phyloP scores from a whole-genome alignment of 2,888 invertebrate genomes.

The Phragmatobia fuliginosa region DNA sequence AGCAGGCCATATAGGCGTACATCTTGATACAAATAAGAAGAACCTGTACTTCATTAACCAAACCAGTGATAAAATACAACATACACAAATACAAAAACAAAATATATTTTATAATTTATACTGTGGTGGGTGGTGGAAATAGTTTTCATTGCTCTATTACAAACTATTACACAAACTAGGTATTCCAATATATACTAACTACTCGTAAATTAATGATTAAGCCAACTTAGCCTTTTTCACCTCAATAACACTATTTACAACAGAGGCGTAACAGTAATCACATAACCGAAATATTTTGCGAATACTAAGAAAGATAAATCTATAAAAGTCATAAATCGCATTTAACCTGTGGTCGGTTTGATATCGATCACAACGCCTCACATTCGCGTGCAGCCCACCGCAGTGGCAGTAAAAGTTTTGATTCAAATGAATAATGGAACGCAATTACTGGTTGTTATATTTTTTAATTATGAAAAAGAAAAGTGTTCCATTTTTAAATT shows the following conservation, averaged over 20 bases:
- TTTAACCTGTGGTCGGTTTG: slow-evolving; percentile 32
- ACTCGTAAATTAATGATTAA: no score
- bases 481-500: slow-evolving; percentile 26
- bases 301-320: slow-evolving; percentile 34
- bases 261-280: background rate
- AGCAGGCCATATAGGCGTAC: no score
- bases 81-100: no score
- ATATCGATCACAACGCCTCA: slow-evolving; percentile 43
- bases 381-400: slow-evolving; percentile 42
- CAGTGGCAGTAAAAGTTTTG: slow-evolving; percentile 27
- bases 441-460: slow-evolving; percentile 24
- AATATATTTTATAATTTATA: no score
- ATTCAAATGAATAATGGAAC: slow-evolving; percentile 44
- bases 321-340: slow-evolving; percentile 41
- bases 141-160: no score
- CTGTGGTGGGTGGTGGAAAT: no score
- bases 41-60: no score
- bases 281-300: slow-evolving; percentile 13
- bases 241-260: no score
- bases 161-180: no score
- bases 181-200: no score
- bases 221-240: background rate
- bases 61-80: no score
- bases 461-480: slow-evolving; percentile 19
- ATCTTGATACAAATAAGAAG: no score